Evolutionary conservation across 2,888 invertebrate species (phyloP), one percentile per base, ranked within the genome.

Genomic region (Strigamia crassipes): DNA sequence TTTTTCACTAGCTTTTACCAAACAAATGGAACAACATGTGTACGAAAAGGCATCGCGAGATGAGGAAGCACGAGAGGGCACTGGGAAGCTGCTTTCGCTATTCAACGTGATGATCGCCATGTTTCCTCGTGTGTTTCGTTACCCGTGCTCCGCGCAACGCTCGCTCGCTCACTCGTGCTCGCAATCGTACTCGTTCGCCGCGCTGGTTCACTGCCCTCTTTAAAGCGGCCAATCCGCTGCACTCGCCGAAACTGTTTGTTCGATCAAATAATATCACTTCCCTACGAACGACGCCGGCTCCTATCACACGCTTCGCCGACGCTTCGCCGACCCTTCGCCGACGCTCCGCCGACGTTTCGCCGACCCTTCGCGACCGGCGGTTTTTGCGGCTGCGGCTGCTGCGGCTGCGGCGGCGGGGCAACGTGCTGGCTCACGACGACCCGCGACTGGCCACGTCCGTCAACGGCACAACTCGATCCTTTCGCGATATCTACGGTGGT

Each of bases 121-220:
- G 73, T 73, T 73, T 73, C 73, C 73, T 73, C 73, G 73, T 73
- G 73, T 73, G 73, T 73, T 73, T 73, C 73, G 73, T 73, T 73
- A 73, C 73, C 73, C 73, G 73, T 27, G 73, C 73, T 73, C 73
- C 73, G 73, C 73, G 27, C 31, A 15, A 31, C 73, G 73, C 73
- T 31, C 73, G 27, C 23, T 56, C 73, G 27, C 27, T 56, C 56
- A 18, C 18, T 27, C 27, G 27, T 27, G 27, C 27, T 27, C 27
- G 27, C 3, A 2, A 1, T 27, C 27, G 27, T 27, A 3, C 27
- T 27, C 73, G 27, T 73, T 56, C 56, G 56, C 18, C 56, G 56
- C 18, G 1, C 1, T 15, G 31, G 73, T 73, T 73, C 73, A 73
- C 27, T 73, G 73, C 27, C 73, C 73, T 73, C 73, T n/a, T 73